phyloP scores from a whole-genome alignment of 2,888 invertebrate species.

The Oligia strigilis region DNA sequence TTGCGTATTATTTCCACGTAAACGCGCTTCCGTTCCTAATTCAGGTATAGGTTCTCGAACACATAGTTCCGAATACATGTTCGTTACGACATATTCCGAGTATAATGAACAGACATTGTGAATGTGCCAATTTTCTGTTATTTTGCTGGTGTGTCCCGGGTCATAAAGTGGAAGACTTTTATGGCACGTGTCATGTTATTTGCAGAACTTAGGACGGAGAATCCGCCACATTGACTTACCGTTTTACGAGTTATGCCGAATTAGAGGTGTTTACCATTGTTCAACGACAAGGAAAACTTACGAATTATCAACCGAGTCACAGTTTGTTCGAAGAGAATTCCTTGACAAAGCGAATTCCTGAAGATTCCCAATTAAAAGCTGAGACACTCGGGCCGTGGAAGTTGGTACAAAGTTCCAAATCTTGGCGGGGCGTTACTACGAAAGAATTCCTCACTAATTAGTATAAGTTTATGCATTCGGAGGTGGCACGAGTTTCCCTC shows the following conservation, averaged over 20 bases:
- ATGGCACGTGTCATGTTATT: conserved; percentile 67
- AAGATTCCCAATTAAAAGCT: conserved; percentile 89
- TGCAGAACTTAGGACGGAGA: conserved; percentile 44
- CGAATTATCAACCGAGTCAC: conserved; percentile 78
- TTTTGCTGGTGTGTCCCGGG: conserved; percentile 50
- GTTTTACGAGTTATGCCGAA: conserved; percentile 59
- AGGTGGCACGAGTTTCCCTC: conserved; percentile 74
- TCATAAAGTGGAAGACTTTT: conserved; percentile 63
- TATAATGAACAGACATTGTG: conserved; percentile 57
- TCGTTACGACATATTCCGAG: conserved; percentile 49
- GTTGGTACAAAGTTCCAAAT: conserved; percentile 86
- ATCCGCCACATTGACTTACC: conserved; percentile 55
- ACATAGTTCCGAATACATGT: conserved; percentile 56
- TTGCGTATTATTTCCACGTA: conserved; percentile 75
- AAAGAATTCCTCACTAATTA: conserved; percentile 89
- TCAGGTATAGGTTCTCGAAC: conserved; percentile 59
- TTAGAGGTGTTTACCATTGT: conserved; percentile 66
- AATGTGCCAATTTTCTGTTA: conserved; percentile 68
- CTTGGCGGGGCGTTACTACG: conserved; percentile 81
- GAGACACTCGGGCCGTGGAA: conserved; percentile 85
- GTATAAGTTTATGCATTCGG: conserved; percentile 89
- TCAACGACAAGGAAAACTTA: conserved; percentile 56
- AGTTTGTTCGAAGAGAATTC: conserved; percentile 83
- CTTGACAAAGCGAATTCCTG: conserved; percentile 86
- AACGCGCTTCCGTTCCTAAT: conserved; percentile 69